A percentile compares a stretch with the other conserved stretches of the same genome.
These are phyloP conservation scores for Drosophila persimilis DNA, from an alignment of 1,140 invertebrate species.

Conservation along the genomic window DNA sequence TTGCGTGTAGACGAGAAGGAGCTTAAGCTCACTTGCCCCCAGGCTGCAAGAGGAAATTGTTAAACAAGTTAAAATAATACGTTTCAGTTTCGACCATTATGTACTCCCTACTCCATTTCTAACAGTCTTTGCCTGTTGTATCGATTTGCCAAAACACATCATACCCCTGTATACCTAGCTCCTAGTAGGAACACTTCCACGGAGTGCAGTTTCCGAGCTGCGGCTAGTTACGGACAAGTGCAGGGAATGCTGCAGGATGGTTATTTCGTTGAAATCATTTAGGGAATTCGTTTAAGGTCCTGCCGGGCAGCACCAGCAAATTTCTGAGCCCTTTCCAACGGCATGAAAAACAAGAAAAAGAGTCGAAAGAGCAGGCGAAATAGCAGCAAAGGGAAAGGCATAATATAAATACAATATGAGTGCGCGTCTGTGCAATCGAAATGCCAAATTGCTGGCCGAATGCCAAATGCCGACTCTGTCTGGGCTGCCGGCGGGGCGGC, in stretches of 20 bases:
- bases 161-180: too few relatives aligned
- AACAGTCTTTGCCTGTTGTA: too few relatives aligned
- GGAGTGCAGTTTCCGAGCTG: conserved; percentile 16
- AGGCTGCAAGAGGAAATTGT: not conserved
- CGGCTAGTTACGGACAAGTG: conserved; percentile 46
- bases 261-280: conserved; percentile 31
- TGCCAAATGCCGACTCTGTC: conserved; percentile 60
- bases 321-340: conserved; percentile 16
- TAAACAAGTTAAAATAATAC: not conserved
- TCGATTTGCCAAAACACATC: too few relatives aligned
- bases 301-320: conserved; percentile 24
- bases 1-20: not conserved
- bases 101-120: too few relatives aligned
- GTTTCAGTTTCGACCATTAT: too few relatives aligned
- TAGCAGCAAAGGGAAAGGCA: not conserved
- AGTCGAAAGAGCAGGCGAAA: not conserved
- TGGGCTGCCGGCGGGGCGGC: conserved; percentile 21
- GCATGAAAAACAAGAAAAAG: not conserved
- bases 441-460: conserved; percentile 76
- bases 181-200: not conserved
- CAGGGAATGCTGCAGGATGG: conserved; percentile 23
- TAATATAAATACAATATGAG: conserved; percentile 43
- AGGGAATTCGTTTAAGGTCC: conserved; percentile 39
- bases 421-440: conserved; percentile 69
- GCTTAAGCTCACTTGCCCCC: not conserved